phyloP scores from a whole-genome alignment of 37 sponge, comb jelly and placozoan genomes.

The Chondrilla cf. caribensis region DNA sequence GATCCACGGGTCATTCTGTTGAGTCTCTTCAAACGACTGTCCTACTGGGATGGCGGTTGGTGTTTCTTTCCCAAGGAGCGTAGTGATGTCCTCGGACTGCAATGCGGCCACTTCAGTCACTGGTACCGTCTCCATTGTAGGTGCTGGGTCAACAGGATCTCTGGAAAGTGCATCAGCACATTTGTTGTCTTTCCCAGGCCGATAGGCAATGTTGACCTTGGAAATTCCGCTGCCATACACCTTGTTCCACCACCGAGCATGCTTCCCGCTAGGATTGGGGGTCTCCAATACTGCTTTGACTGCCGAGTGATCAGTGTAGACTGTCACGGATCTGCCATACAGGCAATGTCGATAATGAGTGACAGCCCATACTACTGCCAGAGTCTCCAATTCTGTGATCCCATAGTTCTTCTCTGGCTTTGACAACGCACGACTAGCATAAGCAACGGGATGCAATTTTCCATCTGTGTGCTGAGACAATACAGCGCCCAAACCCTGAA shows the following conservation, averaged over 20 bases:
- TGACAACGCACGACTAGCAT: constrained; percentile 5
- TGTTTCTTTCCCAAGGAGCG: not conserved
- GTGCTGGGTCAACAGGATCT: constrained; percentile 13
- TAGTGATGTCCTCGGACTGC: not conserved
- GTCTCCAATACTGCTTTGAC: constrained; percentile 39
- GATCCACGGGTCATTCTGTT: constrained; percentile 39
- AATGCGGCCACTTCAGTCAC: constrained; percentile 8
- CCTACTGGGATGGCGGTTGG: not conserved
- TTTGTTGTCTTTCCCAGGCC: constrained; percentile 41
- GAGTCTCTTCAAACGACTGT: constrained; percentile 25
- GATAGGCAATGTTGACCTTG: constrained; percentile 31
- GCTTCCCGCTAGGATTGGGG: constrained; percentile 30
- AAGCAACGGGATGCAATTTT: not conserved
- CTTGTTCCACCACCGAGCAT: constrained; percentile 49
- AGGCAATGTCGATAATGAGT: constrained; percentile 29
- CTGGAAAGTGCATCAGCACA: constrained; percentile 47
- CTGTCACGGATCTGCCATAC: constrained; percentile 26
- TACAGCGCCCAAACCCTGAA: not conserved
- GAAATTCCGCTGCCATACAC: constrained; percentile 37
- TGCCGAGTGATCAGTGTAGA: constrained; percentile 53
- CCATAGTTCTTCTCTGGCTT: constrained; percentile 31
- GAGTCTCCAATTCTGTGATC: constrained; percentile 51
- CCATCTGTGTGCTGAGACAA: not conserved
- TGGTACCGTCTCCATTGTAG: not conserved
- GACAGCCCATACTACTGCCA: constrained; percentile 57